Evolutionary conservation across 2,888 invertebrate genomes (phyloP), one percentile per base, ranked within the genome.

Genomic region (Pollenia griseotomentosa): DNA sequence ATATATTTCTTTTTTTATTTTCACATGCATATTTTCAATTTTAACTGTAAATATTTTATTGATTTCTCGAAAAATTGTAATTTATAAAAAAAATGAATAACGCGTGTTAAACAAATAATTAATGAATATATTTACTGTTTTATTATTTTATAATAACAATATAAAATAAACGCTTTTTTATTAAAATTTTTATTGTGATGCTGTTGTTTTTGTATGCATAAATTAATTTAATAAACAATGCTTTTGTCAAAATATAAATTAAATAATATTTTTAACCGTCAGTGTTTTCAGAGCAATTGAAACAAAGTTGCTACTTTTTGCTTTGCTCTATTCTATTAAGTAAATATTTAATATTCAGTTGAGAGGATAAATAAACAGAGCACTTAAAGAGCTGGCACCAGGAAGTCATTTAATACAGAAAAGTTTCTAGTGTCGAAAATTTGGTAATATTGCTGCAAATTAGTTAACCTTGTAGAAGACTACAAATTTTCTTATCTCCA

Each of bases 191-290:
- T 48, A 14, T 71, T 61, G 9, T 10, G 11, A 42, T 51, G 42
- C 59, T 61, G n/a, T 48, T 63, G 19, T 59, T 33, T 33, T 33
- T 75, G 40, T 74, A 12, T 12, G n/a, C 66, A 75, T 82, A 68
- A 68, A 75, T 75, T 75, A 82, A 59, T 40, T 59, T 75, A 68
- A 75, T 59, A 82, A 68, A 82, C 66, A 66, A 59, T 48, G 51
- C 59, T 68, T 33, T 59, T 68, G 33, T 59, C 66, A 10, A 66
- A 66, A 66, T 42, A 23, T 57, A 81, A 81, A 73, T 73, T 48
- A 48, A 65, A 74, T 82, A 74, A 74, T 66, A 12, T 66, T 74
- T 33, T 48, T 59, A 48, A 42, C 14, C 65, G 40, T 57, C 10
- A 48, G 19, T 74, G 42, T 73, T 74, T 59, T 42, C 33, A 66